Percentiles rank a stretch among this genome's conserved stretches.
Evolutionary conservation across 2,888 invertebrate species (phyloP).

Genomic region (Dasypolia templi): DNA sequence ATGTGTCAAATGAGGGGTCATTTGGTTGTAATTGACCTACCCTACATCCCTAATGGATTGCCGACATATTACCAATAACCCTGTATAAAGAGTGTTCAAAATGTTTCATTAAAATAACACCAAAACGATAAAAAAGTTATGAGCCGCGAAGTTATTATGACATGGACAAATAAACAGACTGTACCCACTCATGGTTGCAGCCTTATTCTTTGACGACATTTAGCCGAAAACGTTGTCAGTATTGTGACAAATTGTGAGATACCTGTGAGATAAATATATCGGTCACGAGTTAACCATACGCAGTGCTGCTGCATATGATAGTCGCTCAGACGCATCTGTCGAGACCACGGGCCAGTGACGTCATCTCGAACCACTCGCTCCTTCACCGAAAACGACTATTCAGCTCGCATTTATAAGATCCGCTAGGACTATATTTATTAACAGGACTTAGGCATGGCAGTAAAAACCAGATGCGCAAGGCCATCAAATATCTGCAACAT

Average conservation of each 20-base stretch:
- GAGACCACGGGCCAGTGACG: constrained; percentile 31
- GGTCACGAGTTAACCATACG: constrained; percentile 74
- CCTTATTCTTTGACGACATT: constrained; percentile 78
- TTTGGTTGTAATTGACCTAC: too few species aligned
- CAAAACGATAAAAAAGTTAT: background rate
- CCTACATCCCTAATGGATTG: too few species aligned
- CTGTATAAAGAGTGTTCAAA: background rate
- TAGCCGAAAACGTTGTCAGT: constrained; percentile 81
- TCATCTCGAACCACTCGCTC: constrained; percentile 30
- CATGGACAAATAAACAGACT: constrained; percentile 31
- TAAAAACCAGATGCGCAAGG: constrained; percentile 67
- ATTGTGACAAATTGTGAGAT: constrained; percentile 88
- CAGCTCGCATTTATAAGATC: constrained; percentile 40
- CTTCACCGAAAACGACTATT: constrained; percentile 18
- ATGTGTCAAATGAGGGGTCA: too few species aligned
- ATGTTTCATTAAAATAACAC: background rate
- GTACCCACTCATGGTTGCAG: constrained; percentile 46
- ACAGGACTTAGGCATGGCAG: constrained; percentile 62
- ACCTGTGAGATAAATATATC: constrained; percentile 74
- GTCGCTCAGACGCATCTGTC: constrained; percentile 51
- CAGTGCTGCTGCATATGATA: constrained; percentile 55
- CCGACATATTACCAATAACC: too few species aligned
- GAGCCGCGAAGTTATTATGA: background rate
- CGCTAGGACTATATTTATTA: constrained; percentile 51
- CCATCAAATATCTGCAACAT: constrained; percentile 53